Evolutionary conservation across 2,888 invertebrate genomes (phyloP), one percentile per base, ranked within the genome.

Genomic region (Calliscelio sp.): DNA sequence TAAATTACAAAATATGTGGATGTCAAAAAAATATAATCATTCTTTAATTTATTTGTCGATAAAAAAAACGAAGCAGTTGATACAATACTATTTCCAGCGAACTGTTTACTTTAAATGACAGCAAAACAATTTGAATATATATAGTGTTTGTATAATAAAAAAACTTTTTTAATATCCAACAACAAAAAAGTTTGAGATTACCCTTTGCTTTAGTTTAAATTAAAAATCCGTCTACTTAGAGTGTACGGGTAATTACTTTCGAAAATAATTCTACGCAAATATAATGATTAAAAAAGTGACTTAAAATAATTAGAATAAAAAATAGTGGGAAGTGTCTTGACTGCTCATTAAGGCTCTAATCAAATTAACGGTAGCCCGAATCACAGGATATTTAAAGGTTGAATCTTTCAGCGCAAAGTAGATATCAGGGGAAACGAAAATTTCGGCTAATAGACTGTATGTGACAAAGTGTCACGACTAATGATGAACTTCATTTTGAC

Each of bases 401-500:
- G 24, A 53, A 53, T 53, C 41, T 41, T 24, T 55, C 14, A 20
- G 11, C 41, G n/a, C n/a, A 70, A 70, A 55, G 70, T 55, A 35
- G 51, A 41, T 55, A 55, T 41, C 46, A 53, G 22, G 3, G 35
- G n/a, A n/a, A 73, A 22, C 22, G 16, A 22, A 77, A 75, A 66
- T 57, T 66, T 41, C 16, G 53, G 74, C 20, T 20, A 18, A 63
- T 44, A 28, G 63, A 20, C 38, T 25, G 16, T 28, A 53, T 55
- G 24, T 28, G 59, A 68, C 70, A 63, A 46, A 73, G 63, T 80
- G 51, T 66, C 59, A 41, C 28, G 25, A 28, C 49, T 70, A 70
- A 46, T 53, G 68, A 74, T 63, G 78, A 74, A 79, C 68, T 78
- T 79, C 61, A 74, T 78, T 79, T 59, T 68, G 49, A 66, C 53